Evolutionary conservation across 2,888 invertebrate genomes (phyloP), one percentile per base, ranked within the genome.

Genomic region (Coelopa pilipes): DNA sequence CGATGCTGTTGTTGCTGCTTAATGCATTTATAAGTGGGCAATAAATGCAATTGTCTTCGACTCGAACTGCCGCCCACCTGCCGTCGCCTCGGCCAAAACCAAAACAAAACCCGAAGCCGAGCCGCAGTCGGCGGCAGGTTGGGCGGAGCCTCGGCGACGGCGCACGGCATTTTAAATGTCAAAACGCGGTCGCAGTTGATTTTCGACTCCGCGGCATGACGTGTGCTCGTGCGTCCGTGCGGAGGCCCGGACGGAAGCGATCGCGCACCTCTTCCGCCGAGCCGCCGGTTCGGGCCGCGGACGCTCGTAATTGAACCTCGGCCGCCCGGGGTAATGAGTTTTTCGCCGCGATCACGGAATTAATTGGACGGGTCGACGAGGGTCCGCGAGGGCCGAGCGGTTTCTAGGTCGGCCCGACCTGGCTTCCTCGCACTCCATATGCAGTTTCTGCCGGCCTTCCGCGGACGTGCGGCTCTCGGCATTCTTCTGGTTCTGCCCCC

Each of bases 191-290:
- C 7, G 55, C 19, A 11, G 17, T 15, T 55, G 55, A 13, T 55
- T 55, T 34, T 34, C 34, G 34, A 2, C 34, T 2, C 34, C 34
- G 34, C 34, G 34, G n/a, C 34, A 34, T 34, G 34, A 34, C 34
- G 34, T 34, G 34, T 34, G 34, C 34, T 47, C n/a, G 11, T 65
- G 47, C 24, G 13, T 65, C 34, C 34, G 34, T 34, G 34, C 34
- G 34, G 53, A 34, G 45, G 45, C 17, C 13, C 19, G 7, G 34
- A 45, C 46, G 46, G 55, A 17, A 21, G 50, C 57, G 55, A 67
- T 34, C 17, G 19, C 11, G 60, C 70, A 70, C 70, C 70, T 70
- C 70, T 70, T 70, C 70, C 70, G 70, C 49, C 34, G 34, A 34
- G 47, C 19, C 13, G 47, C 17, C 46, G 65, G 49, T 17, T 34